Evolutionary conservation across 2,797 vertebrate genomes (phyloP), one percentile per base, ranked within the genome.

Genomic region (Sebastes jordani): DNA sequence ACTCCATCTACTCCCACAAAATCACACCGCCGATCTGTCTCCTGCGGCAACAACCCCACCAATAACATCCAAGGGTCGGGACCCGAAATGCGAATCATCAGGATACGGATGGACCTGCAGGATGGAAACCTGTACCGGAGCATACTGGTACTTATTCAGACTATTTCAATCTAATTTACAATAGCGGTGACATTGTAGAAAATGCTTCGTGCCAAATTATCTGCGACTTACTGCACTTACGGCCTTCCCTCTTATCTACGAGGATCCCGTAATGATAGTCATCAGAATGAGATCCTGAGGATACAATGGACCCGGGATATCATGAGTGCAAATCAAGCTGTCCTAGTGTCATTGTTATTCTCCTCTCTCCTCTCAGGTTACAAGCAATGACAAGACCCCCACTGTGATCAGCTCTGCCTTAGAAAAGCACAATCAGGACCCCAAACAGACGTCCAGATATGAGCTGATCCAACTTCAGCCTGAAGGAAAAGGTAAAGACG

Each of bases 361-460:
- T 86, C 56, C n/a, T 76, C 55, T 79, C 25, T 77, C 60, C 72
- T 71, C 61, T 77, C 91, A 98, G 97, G 97, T 99, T 67, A 97
- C 96, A 2, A 98, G 97, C 89, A 97, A 98, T 80, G 97, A 99
- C 90, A 99, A 99, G 93, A 95, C 97, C 25, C 97, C 97, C 38
- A 92, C 96, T 52, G 96, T 98, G 74, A 96, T 98, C 78, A 96
- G 95, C 80, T 94, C 96, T 10, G 97, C 97, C 67, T 95, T 98
- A 91, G 97, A 98, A 82, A 98, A 99, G 83, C 97, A 99, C 92
- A 97, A 95, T 82, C 97, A 97, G 85, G 96, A 97, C 74, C 91
- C 93, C 20, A 91, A 91, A 23, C 93, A 95, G 86, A 94, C 94
- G 8, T 91, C 95, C 23, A 94, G 92, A 80, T 97, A 97, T 18